phyloP scores from a whole-genome alignment of 2,113 vertebrate species.

The Microtus montanus region DNA sequence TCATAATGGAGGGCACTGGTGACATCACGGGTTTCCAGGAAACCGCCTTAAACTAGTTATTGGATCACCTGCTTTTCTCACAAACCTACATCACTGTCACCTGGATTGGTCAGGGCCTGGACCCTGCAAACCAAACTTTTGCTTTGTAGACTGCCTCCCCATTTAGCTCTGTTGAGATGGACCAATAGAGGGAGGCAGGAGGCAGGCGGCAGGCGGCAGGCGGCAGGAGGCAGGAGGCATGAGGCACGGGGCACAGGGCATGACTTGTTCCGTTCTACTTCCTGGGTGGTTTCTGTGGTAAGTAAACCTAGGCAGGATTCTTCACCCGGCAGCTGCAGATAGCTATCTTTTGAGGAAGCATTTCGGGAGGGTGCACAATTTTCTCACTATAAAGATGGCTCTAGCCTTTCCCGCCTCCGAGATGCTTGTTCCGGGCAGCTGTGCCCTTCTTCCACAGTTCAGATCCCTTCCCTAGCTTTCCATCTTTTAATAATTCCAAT shows the following conservation, averaged over 20 bases:
- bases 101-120: background rate
- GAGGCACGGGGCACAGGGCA: too few species aligned
- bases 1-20: background rate
- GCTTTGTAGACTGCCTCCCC: background rate
- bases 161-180: background rate
- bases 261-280: background rate
- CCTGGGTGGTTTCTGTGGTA: background rate
- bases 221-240: background rate
- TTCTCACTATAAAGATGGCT: background rate
- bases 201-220: background rate
- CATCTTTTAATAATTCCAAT: background rate
- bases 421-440: background rate
- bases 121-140: background rate
- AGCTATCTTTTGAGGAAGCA: background rate
- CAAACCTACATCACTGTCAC: background rate
- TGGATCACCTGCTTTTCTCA: background rate
- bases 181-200: background rate
- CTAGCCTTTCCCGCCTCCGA: background rate
- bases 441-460: background rate
- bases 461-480: background rate
- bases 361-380: fast-evolving
- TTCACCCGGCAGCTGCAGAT: background rate
- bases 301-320: fast-evolving
- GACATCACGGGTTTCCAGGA: background rate
- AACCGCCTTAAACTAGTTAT: background rate